Conservation (phyloP, 2,113 vertebrate species). For the Telmatochromis sp. region DNA sequence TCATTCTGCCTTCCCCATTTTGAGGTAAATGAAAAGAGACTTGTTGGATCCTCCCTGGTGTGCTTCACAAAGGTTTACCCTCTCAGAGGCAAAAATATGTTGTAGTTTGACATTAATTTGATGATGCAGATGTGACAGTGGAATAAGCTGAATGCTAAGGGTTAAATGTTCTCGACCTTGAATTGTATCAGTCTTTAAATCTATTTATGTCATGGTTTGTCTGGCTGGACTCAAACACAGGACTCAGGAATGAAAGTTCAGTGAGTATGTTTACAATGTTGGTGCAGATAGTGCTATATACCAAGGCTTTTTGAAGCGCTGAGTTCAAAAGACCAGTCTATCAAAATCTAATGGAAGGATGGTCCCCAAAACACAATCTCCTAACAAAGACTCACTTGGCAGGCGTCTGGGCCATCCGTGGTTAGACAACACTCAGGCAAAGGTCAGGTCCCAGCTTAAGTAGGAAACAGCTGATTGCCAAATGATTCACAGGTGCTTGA, state of each 20-base stretch:
- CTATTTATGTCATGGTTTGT: background rate
- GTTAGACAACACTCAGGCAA: background rate
- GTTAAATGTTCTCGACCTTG: conserved; percentile 58
- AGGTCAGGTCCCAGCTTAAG: background rate
- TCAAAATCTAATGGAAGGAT: background rate
- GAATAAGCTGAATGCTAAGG: conserved; percentile 45
- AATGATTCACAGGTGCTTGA: background rate
- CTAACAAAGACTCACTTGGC: background rate
- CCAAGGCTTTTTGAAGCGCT: background rate
- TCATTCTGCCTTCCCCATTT: conserved; percentile 51
- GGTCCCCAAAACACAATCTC: background rate
- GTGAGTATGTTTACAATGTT: background rate
- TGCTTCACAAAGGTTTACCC: conserved; percentile 43
- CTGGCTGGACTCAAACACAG: background rate
- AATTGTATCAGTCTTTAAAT: conserved; percentile 20
- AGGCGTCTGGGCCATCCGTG: fast-evolving
- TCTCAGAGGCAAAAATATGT: conserved; percentile 33
- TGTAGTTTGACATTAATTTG: conserved; percentile 47
- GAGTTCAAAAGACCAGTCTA: background rate
- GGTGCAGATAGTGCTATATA: background rate
- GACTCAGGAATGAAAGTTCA: background rate
- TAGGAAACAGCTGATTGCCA: background rate
- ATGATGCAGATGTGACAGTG: conserved; percentile 47
- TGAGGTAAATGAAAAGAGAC: conserved; percentile 66
- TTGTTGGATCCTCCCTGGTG: conserved; percentile 56